Percentiles rank a stretch among this genome's conserved stretches.
These are phyloP conservation scores for Drosophila imparisetae DNA, from an alignment of 2,888 invertebrate genomes.

Conservation along the genomic window DNA sequence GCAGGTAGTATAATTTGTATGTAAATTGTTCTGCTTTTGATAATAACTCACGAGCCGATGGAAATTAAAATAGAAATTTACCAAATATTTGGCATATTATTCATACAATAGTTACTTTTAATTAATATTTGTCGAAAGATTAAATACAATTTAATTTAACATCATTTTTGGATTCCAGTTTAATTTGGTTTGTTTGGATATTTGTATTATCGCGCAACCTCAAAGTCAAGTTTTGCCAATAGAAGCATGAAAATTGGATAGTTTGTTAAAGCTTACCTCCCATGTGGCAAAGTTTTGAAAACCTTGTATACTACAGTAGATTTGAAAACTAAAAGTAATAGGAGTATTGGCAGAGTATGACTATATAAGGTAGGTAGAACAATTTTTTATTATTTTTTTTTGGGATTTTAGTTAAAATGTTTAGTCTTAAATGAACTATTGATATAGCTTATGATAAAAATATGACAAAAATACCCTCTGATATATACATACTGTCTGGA, in stretches of 20 bases:
- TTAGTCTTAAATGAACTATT: background rate
- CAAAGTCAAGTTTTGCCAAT: background rate
- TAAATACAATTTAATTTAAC: background rate
- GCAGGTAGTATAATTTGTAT: slow-evolving; percentile 46
- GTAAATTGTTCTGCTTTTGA: slow-evolving; percentile 62
- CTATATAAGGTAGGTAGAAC: too few species aligned
- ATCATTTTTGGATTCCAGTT: background rate
- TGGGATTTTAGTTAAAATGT: too few species aligned
- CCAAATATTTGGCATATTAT: background rate
- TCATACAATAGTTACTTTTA: background rate
- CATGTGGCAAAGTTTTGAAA: too few species aligned
- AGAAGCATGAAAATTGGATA: background rate
- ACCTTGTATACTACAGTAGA: too few species aligned
- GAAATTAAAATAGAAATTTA: background rate
- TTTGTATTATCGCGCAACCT: background rate
- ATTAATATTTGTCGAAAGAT: background rate
- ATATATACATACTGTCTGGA: background rate
- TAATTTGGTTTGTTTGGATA: background rate
- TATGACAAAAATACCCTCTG: background rate
- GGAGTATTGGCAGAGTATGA: too few species aligned
- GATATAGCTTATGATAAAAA: background rate
- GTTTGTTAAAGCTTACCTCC: background rate
- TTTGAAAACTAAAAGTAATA: too few species aligned
- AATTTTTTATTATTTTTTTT: too few species aligned
- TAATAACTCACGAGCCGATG: slow-evolving; percentile 4